Evolutionary conservation across 1,140 invertebrate genomes (phyloP).

Genomic region (Atta colombica): DNA sequence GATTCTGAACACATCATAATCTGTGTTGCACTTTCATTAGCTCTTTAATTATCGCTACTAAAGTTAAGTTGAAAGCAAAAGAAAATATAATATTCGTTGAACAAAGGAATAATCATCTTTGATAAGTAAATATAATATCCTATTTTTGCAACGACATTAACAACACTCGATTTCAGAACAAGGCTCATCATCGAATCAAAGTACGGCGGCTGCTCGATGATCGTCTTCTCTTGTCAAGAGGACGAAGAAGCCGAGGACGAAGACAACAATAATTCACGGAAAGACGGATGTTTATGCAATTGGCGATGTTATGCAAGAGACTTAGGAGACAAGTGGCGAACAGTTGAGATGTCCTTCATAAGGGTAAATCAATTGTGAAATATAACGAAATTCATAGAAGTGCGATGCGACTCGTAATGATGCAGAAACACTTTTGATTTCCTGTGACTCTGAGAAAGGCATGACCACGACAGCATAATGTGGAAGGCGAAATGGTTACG

Average conservation of each 20-base stretch:
- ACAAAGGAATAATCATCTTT: neutral
- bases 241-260: constrained; percentile 36
- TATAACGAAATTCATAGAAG: constrained; percentile 4
- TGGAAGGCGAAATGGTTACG: constrained; percentile 70
- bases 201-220: constrained; percentile 48
- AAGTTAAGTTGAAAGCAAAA: too few species aligned
- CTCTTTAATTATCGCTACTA: too few species aligned
- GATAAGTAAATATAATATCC: neutral
- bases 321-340: neutral
- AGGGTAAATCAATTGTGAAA: constrained; percentile 8
- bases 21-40: too few species aligned
- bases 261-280: neutral
- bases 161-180: constrained; percentile 23
- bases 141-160: neutral
- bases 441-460: neutral
- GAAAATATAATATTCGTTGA: too few species aligned
- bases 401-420: constrained; percentile 2
- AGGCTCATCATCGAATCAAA: neutral
- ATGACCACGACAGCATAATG: constrained; percentile 32
- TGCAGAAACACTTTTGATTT: neutral
- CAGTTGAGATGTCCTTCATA: constrained; percentile 43
- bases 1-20: too few species aligned
- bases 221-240: neutral
- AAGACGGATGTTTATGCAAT: constrained; percentile 9
- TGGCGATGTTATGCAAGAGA: neutral